Percentiles rank a stretch among this genome's conserved stretches.
Conservation (phyloP, 2,113 vertebrate species). For the Nerophis ophidion region DNA sequence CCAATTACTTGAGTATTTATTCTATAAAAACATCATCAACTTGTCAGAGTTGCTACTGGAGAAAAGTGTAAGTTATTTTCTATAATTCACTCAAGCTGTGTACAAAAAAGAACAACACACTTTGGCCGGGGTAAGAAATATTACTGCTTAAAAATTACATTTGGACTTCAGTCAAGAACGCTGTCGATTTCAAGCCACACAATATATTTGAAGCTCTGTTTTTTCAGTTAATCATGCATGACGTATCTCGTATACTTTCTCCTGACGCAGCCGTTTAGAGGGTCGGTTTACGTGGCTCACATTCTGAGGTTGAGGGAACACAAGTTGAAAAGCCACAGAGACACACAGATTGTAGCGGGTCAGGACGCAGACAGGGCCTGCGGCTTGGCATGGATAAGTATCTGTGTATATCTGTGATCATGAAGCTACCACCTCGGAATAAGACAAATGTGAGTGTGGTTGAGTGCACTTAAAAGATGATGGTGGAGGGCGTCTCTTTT, state of each 20-base stretch:
- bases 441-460: conserved; percentile 54
- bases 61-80: conserved; percentile 21
- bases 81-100: conserved; percentile 27
- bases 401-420: conserved; percentile 50
- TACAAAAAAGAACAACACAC: conserved; percentile 1
- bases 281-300: conserved; percentile 51
- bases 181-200: conserved; percentile 25
- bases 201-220: conserved; percentile 10
- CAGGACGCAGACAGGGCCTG: conserved; percentile 60
- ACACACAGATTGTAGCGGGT: conserved; percentile 58
- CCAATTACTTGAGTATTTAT: conserved; percentile 17
- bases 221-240: conserved; percentile 9
- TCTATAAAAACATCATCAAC: conserved; percentile 28
- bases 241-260: conserved; percentile 51
- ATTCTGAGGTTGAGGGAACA: conserved; percentile 64
- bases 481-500: conserved; percentile 22
- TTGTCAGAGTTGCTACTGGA: conserved; percentile 32
- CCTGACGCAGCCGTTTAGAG: conserved; percentile 61
- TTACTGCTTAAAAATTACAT: conserved; percentile 6
- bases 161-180: conserved; percentile 2
- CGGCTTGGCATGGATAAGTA: conserved; percentile 52
- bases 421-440: conserved; percentile 35
- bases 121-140: conserved; percentile 1
- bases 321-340: conserved; percentile 60
- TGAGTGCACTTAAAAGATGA: conserved; percentile 34